Base-by-base conservation (phyloP, 53 echinoderm and acorn worm genomes). In the Echinometra lucunter region DNA sequence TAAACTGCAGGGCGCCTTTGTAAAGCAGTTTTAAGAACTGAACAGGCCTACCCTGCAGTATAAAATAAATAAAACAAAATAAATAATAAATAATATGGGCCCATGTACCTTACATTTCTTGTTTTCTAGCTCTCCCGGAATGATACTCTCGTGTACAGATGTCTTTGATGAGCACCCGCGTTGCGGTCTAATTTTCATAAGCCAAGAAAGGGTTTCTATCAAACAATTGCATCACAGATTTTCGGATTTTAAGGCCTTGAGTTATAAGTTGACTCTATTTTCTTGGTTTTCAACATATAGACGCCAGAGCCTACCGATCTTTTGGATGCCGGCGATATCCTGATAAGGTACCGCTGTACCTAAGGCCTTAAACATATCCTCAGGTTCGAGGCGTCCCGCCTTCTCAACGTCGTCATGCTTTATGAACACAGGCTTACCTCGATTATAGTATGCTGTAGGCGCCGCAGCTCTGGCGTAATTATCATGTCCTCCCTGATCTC, bases 91-190 rank as follows among this genome's bases (percentile, higher is more conserved):
- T 16, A 25, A 10, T 18, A 82, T 9, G 18, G 40, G 40, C 18
- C 82, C 82, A 38, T 38, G 40, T 37, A 82, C 35, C n/a, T 82
- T 82, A 28, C 82, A 82, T 82, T 82, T 0, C n/a, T 37, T 82
- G 5, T 44, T 82, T 44, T 82, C 82, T 0, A 82, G 37, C 82
- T 82, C 82, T 17, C 45, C 82, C 16, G 21, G 17, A 42, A 82
- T 82, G 5, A 82, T 37, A 44, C 45, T 82, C 21, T 82, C 82
- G 23, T 82, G 82, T 42, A 82, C 82, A 5, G 82, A 82, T 82
- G 37, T 82, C 82, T 21, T 82, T 82, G 40, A 82, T 44, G 37
- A 82, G 6, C 15, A 82, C 40, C 40, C 82, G 40, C 6, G 4
- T 38, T 82, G 40, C 45, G 37, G 13, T 44, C 82, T 82, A 34